Conservation (phyloP, 2,113 vertebrate genomes). For the Bolborhynchus lineola region DNA sequence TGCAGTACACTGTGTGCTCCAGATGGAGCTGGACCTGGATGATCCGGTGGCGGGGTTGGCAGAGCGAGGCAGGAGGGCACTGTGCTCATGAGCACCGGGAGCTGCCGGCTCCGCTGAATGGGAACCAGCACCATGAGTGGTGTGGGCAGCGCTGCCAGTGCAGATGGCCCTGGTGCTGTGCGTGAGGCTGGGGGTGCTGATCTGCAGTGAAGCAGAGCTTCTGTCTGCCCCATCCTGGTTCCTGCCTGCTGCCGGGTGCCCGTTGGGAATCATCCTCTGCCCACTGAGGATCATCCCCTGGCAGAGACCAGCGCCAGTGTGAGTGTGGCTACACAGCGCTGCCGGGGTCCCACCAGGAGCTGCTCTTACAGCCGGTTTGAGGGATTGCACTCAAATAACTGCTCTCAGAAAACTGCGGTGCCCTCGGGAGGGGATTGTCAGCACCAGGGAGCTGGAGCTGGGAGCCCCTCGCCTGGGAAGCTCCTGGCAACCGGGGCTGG, state of each 20-base stretch:
- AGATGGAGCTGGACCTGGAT: accelerated
- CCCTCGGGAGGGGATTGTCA: neutral
- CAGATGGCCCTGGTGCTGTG: accelerated
- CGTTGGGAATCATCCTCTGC: neutral
- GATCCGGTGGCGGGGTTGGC: neutral
- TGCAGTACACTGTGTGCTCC: accelerated
- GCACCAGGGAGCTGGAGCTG: neutral
- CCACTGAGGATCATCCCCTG: neutral
- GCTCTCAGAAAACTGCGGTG: neutral
- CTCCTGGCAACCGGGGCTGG: accelerated
- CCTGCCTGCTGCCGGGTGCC: neutral
- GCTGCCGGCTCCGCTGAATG: accelerated
- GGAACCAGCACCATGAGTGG: accelerated
- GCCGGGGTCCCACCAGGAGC: neutral
- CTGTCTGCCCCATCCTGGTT: neutral
- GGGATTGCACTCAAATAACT: neutral
- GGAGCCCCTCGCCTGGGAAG: neutral
- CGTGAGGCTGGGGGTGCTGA: neutral
- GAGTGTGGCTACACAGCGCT: neutral
- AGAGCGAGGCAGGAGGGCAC: neutral
- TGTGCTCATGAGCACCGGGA: accelerated
- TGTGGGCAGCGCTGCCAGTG: neutral
- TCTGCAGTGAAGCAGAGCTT: neutral
- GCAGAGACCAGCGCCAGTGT: neutral
- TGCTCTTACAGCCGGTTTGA: neutral